phyloP scores from a whole-genome alignment of 1,140 invertebrate genomes.

The Babylonia areolata region DNA sequence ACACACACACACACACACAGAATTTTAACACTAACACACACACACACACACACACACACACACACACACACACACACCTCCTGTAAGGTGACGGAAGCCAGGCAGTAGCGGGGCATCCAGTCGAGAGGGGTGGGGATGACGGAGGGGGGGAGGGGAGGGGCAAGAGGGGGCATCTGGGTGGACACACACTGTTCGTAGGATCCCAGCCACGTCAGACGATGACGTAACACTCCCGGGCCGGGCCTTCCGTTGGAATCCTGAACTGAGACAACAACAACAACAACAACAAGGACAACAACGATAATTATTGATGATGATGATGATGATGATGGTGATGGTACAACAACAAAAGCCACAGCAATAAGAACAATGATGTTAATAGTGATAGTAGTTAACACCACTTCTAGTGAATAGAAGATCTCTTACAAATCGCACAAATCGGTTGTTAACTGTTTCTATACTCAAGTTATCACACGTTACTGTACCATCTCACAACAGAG shows the following conservation, averaged over 20 bases:
- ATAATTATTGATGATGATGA: no score
- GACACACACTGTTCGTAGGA: conserved; percentile 11
- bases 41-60: conserved; percentile 14
- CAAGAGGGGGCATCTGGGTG: neutral
- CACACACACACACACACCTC: neutral
- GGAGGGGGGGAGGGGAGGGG: neutral
- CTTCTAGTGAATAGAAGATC: no score
- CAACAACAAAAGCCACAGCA: no score
- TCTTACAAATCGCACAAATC: no score
- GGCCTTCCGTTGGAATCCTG: conserved; percentile 10
- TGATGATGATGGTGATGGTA: no score
- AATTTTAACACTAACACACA: neutral
- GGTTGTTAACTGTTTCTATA: no score
- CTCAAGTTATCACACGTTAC: no score
- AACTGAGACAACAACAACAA: no score
- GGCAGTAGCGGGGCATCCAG: neutral
- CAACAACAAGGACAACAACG: no score
- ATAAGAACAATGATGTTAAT: no score
- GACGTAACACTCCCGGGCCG: conserved; percentile 1
- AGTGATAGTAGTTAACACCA: no score
- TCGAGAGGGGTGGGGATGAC: neutral
- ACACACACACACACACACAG: conserved; percentile 5
- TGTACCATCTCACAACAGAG: no score
- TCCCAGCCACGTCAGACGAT: neutral
- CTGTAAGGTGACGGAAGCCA: neutral